Base-by-base conservation (phyloP, 2,113 vertebrate genomes). In the human (Homo sapiens) region DNA sequence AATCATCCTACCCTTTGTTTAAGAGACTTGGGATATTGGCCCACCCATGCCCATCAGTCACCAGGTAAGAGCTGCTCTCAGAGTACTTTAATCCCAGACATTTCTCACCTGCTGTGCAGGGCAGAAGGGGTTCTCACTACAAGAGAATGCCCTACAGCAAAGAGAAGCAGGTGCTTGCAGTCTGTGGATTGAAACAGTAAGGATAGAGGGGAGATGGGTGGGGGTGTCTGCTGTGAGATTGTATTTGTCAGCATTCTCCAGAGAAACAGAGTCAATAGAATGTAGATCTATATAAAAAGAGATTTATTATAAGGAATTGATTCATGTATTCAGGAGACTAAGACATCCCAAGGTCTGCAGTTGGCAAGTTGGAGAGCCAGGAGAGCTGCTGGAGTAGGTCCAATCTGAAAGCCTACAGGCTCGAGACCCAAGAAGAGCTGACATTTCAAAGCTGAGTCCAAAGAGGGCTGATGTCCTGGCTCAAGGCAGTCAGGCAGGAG, bases 181-280 rank as follows among this genome's bases (percentile, higher is more conserved):
- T 14, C 9, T 32, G 59, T 32, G 43, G 18, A 2, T 3, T 2
- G 23, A 14, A 25, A 4, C 17, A 2, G 23, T 7, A 32, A 43
- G 59, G 68, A 72, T 32, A 43, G 23, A 30, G 23, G 66, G 68
- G 52, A n/a, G 48, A 32, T 40, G 11, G 64, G 3, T 2, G 14
- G 73, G 3, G 50, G 22, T 22, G n/a, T 32, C 40, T 48, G 40
- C 64, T 17, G 0, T 5, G 20, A 23, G 50, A 32, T 1, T 11
- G 52, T 45, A 23, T 72, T 11, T 14, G 14, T 32, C 61, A 13
- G 78, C 43, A 10, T 52, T 30, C 23, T 17, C 17, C 59, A 50
- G 84, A 82, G 92, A 52, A 40, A 8, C 73, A 61, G 93, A 66
- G 66, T 22, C 72, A 30, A 0, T 14, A 25, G 4, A 50, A 45